phyloP scores from a whole-genome alignment of 1,140 invertebrate species.

The Drosophila azteca region DNA sequence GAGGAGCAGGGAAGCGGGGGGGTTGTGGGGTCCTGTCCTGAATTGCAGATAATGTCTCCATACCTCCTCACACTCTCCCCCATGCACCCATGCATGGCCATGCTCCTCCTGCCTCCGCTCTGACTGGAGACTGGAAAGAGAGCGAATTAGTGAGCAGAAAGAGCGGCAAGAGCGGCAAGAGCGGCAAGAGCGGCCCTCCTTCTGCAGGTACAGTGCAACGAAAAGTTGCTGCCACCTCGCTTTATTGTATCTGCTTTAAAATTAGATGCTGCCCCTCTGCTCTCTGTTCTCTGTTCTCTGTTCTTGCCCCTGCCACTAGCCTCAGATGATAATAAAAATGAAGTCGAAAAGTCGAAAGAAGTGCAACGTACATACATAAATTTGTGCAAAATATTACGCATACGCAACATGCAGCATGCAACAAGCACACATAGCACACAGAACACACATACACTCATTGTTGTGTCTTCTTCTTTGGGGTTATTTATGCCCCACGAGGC shows the following conservation, averaged over 20 bases:
- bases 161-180: no score
- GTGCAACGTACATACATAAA: slow-evolving; percentile 82
- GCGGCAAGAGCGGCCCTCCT: no score
- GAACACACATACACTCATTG: slow-evolving; percentile 31
- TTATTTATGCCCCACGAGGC: slow-evolving; percentile 56
- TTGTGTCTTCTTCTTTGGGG: slow-evolving; percentile 50
- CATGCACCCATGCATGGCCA: no score
- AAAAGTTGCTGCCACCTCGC: slow-evolving; percentile 11
- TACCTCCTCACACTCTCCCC: no score
- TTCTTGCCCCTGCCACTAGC: not conserved
- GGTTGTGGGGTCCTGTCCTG: not conserved
- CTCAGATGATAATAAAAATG: slow-evolving; percentile 69
- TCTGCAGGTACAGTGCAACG: slow-evolving; percentile 28
- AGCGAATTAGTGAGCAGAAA: no score
- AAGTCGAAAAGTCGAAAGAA: slow-evolving; percentile 74
- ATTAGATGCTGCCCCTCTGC: slow-evolving; percentile 43
- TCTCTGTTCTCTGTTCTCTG: no score
- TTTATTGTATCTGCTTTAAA: slow-evolving; percentile 55
- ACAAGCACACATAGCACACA: no score
- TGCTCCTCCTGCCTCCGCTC: no score
- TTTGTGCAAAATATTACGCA: slow-evolving; percentile 75
- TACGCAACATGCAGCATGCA: slow-evolving; percentile 59
- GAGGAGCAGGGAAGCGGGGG: not conserved
- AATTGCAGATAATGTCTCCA: no score
- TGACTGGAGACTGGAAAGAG: no score